phyloP scores from a whole-genome alignment of 2,888 invertebrate species.

The Archaeoteleia sp. region DNA sequence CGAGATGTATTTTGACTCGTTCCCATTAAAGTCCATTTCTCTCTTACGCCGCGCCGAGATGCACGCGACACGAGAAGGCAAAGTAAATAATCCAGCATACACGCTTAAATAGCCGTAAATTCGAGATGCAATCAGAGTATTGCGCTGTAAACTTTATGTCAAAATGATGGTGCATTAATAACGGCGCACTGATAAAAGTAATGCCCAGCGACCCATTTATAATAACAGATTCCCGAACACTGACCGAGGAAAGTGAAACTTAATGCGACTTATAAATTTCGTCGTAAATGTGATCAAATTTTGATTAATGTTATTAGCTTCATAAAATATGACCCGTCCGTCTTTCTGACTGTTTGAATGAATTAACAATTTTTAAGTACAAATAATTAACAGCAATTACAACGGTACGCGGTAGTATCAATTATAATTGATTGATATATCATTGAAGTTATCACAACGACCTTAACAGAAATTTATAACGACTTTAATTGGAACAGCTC shows the following conservation, averaged over 20 bases:
- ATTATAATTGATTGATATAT: constrained; percentile 17
- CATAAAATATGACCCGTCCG: neutral
- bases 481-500: constrained; percentile 26
- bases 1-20: constrained; percentile 40
- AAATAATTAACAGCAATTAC: constrained; percentile 17
- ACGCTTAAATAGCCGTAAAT: constrained; percentile 58
- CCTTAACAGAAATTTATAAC: constrained; percentile 18
- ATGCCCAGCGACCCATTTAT: constrained; percentile 42
- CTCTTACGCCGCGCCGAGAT: constrained; percentile 47
- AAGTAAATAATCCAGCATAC: constrained; percentile 49
- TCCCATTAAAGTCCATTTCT: constrained; percentile 48
- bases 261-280: constrained; percentile 36
- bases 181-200: constrained; percentile 50
- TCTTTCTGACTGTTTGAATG: constrained; percentile 7
- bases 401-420: constrained; percentile 13
- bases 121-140: constrained; percentile 59
- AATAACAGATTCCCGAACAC: constrained; percentile 41
- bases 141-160: constrained; percentile 51
- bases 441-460: constrained; percentile 8
- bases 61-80: constrained; percentile 52
- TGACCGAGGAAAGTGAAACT: too few species aligned
- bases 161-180: constrained; percentile 46
- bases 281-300: neutral
- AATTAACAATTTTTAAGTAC: neutral
- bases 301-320: constrained; percentile 17